These are phyloP conservation scores for Glaucomys volans DNA, from an alignment of 2,113 vertebrate species.

Conservation along the genomic window DNA sequence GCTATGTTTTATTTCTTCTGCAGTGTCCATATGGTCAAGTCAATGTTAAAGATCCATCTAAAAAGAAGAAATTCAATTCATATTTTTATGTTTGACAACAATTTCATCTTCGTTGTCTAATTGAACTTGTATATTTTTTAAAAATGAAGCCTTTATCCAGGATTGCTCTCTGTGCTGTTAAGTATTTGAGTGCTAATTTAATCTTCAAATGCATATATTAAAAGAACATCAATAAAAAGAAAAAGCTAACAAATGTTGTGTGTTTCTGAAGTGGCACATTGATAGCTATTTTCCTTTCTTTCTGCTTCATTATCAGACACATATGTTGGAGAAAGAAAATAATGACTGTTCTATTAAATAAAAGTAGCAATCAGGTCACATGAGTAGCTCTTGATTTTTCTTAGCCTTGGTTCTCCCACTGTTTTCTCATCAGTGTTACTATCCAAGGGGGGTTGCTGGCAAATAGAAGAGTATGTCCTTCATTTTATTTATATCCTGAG, in stretches of 20 bases:
- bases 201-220: conserved; percentile 48
- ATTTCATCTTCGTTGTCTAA: background rate
- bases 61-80: conserved; percentile 90
- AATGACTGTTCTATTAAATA: conserved; percentile 27
- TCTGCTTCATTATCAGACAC: conserved; percentile 60
- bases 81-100: conserved; percentile 87
- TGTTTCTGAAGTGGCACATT: conserved; percentile 37
- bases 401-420: background rate
- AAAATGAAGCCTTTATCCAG: background rate
- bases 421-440: background rate
- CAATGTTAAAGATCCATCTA: conserved; percentile 90
- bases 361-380: background rate
- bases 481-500: conserved; percentile 40
- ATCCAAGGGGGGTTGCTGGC: background rate
- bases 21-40: conserved; percentile 93
- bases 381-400: conserved; percentile 7
- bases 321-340: conserved; percentile 54
- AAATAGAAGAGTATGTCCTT: background rate
- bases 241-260: conserved; percentile 63
- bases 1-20: conserved; percentile 83
- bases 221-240: conserved; percentile 77
- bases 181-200: background rate
- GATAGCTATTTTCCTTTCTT: conserved; percentile 60
- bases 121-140: background rate
- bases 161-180: background rate